Evolutionary conservation across 2,797 vertebrate species (phyloP), one percentile per base, ranked within the genome.

Genomic region (Malacoctenus gilli): DNA sequence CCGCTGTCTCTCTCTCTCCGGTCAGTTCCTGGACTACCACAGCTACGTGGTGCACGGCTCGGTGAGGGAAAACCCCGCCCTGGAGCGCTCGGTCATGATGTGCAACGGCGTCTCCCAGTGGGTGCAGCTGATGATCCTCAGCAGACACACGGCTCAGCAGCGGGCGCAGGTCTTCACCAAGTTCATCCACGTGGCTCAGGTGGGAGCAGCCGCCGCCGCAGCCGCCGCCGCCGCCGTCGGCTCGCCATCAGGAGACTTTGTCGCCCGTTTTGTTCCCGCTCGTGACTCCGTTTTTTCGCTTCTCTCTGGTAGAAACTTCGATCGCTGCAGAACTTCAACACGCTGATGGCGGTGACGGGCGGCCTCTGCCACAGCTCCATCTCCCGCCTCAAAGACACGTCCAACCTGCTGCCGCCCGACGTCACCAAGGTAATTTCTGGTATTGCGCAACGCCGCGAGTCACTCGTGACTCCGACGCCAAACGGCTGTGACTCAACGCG

Each of bases 71-170:
- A 95, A 93, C 76, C 91, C 92, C 0, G 88, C 93, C 1, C 89
- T 97, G 79, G 95, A 96, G 74, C 90, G 93, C 0, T 95, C 95
- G 0, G 94, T 97, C 16, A 91, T 94, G 75, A 89, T 97, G 84
- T 96, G 94, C 41, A 97, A 97, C 5, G 95, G 95, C 0, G 94
- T 97, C 22, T 96, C 94, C 8, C 95, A 96, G 78, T 97, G 95
- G 95, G 95, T 96, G 21, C 95, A 95, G 82, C 91, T 96, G 61
- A 96, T 97, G 95, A 94, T 97, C 75, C 93, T 97, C 53, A 96
- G 92, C 85, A 90, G 94, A 36, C 95, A 94, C 34, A 95, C 93
- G 0, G 87, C 95, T 8, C 92, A 93, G 59, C 95, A 96, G 84
- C 90, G 95, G 21, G 94, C 94, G 0, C 91, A 95, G 79, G 95